Percentiles rank a stretch among this genome's conserved stretches.
phyloP scores from a whole-genome alignment of 2,113 vertebrate genomes.

The Zosterops japonicus region DNA sequence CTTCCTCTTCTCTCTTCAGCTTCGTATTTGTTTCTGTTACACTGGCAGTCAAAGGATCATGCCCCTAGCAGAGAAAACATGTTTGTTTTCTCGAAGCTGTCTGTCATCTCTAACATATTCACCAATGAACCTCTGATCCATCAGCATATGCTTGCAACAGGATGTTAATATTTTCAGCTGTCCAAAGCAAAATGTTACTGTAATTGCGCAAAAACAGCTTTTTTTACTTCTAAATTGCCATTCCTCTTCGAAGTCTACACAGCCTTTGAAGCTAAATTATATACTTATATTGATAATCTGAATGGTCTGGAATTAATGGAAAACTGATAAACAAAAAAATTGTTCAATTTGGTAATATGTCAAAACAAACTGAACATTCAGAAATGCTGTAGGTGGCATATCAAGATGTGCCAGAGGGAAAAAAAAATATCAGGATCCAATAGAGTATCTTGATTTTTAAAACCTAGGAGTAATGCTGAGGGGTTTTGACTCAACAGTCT shows the following conservation, averaged over 20 bases:
- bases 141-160: not conserved
- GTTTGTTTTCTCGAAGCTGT: not conserved
- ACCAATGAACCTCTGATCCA: not conserved
- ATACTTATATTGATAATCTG: not conserved
- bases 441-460: not conserved
- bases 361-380: not conserved
- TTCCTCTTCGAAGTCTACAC: not conserved
- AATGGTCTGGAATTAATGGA: not conserved
- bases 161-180: not conserved
- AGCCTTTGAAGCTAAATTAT: not conserved
- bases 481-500: not conserved
- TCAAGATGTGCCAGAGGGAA: not conserved
- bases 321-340: not conserved
- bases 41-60: not conserved
- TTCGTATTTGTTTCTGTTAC: not conserved
- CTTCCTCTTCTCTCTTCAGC: not conserved
- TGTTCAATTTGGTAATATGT: not conserved
- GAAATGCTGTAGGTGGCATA: not conserved
- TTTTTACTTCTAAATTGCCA: not conserved
- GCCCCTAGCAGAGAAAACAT: not conserved
- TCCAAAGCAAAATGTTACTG: not conserved
- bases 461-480: not conserved
- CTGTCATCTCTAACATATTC: not conserved
- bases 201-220: not conserved
- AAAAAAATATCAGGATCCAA: not conserved